Base-by-base conservation (phyloP, 53 echinoderm and acorn worm species). In the Pentamera pediparva region DNA sequence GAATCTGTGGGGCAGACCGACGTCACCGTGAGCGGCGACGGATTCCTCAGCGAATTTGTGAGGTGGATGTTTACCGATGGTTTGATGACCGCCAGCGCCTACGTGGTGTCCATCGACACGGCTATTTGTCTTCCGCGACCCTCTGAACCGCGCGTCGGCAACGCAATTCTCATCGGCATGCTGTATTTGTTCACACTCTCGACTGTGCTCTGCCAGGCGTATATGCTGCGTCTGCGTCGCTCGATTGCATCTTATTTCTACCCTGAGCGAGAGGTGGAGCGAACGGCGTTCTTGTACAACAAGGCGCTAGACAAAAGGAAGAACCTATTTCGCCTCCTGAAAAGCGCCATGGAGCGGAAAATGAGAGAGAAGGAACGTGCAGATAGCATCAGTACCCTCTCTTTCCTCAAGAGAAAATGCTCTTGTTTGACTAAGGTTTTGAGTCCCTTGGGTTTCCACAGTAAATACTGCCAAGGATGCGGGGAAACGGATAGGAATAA, bases 211-310 rank as follows among this genome's bases (percentile, higher is more conserved):
- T 93, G 71, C 13, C 89, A 93, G 74, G 89, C 94, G 18, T 93
- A 93, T 39, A 89, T 89, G 5, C 73, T 87, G 26, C 69, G 94
- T 10, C 75, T 93, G 33, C 76, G 87, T 31, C 75, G 89, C 4
- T 58, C 74, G n/a, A 93, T 93, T 36, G 89, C 94, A 17, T 77
- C 89, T 8, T 89, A 84, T 56, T 93, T 78, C 62, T 93, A 93
- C 74, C 94, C 94, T 0, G 94, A 89, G 37, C 32, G 94, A 20
- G 94, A 93, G 39, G 61, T 62, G 13, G 89, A 87, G 63, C 69
- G 94, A 6, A 87, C 89, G 29, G 17, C 53, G 11, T 89, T 76
- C 52, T 76, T 93, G 22, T 93, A 93, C 60, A 86, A 76, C 53
- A 75, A 84, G 43, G 87, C 87, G 15, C 39, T 93, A 37, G 84